Evolutionary conservation across 2,113 vertebrate species (phyloP).

Genomic region (Phoenicopterus ruber): DNA sequence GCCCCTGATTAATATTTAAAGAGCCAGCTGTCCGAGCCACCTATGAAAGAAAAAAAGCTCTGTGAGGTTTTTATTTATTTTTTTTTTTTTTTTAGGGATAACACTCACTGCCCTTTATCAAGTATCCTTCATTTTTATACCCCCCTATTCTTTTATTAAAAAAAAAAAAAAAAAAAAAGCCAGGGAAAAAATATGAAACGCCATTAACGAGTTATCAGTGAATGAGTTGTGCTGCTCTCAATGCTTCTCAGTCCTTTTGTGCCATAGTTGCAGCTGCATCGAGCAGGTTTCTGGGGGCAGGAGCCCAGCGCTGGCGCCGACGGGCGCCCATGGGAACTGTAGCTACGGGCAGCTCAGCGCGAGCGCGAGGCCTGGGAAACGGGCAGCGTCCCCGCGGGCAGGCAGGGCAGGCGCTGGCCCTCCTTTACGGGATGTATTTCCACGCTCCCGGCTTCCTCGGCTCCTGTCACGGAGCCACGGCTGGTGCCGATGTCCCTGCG

Average conservation of each 20-base stretch:
- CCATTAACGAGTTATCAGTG: conserved; percentile 41
- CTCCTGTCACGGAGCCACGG: fast-evolving
- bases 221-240: conserved; percentile 55
- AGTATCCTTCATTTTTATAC: conserved; percentile 21
- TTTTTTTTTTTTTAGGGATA: neutral
- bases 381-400: neutral
- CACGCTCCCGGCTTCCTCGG: neutral
- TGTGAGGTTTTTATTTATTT: conserved; percentile 19
- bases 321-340: neutral
- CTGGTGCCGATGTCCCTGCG: neutral
- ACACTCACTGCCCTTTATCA: conserved; percentile 54
- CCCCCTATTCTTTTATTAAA: conserved; percentile 2
- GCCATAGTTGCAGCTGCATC: conserved; percentile 43
- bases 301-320: neutral
- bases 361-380: neutral
- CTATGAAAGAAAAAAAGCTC: conserved; percentile 59
- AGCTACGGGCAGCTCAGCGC: neutral
- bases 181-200: neutral
- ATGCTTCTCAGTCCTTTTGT: conserved; percentile 66
- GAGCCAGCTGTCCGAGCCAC: conserved; percentile 74
- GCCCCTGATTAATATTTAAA: conserved; percentile 77
- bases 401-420: neutral
- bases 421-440: neutral
- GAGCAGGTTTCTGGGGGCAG: neutral
- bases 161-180: neutral